Base-by-base conservation (phyloP, 2,888 invertebrate species). In the Drosophila prolongata region DNA sequence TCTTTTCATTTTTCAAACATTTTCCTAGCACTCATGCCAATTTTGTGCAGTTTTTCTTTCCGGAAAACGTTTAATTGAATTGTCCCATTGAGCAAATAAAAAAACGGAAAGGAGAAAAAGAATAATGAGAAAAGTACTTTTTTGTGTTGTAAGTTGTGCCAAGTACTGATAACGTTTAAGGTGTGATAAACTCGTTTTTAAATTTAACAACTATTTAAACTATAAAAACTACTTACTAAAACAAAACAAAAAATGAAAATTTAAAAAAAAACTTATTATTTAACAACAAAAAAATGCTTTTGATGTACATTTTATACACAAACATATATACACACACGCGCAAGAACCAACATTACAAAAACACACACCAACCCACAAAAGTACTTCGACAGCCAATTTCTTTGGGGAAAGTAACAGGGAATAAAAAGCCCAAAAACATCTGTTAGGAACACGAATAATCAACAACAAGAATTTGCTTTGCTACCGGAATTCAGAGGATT, bases 141-240 rank as follows among this genome's bases (percentile, higher is more conserved):
- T 85, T 89, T 89, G 89, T 89, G 87, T 89, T 89, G 87, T 90
- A 90, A 91, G 90, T 90, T 91, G 92, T 92, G 92, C 92, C 92
- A 92, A 92, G 92, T 92, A 92, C 92, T 91, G 91, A 91, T 87
- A 88, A 87, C 89, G 87, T 90, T 89, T 91, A 91, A 90, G 91
- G 92, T 92, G 92, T 92, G 92, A 91, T 92, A 91, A 91, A 87
- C 86, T 90, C 84, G 89, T 88, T 90, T 88, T 89, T 87, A 83
- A 88, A 85, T 83, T 79, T 79, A 83, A 84, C 76, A 84, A 83
- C 85, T 76, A 79, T 78, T 83, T 80, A 82, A 90, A 86, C 80
- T 81, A 78, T 78, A 75, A 82, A 79, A 64, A 61, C 54, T 69
- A 70, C 64, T 70, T 72, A 71, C 70, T 73, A 71, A 71, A 71